phyloP scores from a whole-genome alignment of 2,113 vertebrate genomes.

The Notiomystis cincta region DNA sequence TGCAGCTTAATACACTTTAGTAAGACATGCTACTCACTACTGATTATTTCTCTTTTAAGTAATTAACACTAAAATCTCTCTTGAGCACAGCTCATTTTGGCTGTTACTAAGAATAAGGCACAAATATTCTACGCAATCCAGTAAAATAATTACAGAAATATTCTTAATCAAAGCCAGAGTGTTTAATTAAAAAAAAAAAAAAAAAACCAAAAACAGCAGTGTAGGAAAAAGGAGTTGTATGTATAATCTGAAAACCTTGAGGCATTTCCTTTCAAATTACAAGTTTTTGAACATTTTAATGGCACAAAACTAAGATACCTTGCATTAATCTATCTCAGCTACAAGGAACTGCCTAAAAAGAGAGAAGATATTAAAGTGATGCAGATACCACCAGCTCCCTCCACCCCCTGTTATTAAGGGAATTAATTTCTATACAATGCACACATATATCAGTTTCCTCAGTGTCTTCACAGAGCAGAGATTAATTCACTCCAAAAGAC shows the following conservation, averaged over 20 bases:
- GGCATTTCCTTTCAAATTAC: slow-evolving; percentile 21
- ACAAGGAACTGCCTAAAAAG: slow-evolving; percentile 20
- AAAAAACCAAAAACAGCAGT: too few species aligned
- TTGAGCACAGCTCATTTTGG: background rate
- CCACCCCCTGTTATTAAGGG: background rate
- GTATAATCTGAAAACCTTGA: background rate
- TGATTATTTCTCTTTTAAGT: background rate
- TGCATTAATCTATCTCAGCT: background rate
- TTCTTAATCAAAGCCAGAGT: background rate
- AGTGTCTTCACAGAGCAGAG: background rate
- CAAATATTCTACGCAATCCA: background rate
- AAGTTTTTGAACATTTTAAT: background rate
- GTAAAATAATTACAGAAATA: background rate
- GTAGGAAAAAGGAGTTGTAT: background rate
- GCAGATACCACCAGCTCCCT: background rate
- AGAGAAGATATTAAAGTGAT: background rate
- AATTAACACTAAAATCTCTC: background rate
- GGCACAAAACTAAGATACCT: slow-evolving; percentile 4
- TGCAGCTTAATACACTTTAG: background rate
- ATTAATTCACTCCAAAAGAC: background rate
- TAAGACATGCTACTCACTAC: background rate
- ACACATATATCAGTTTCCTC: fast-evolving
- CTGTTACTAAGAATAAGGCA: background rate
- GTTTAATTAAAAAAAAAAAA: background rate
- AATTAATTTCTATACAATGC: background rate